phyloP scores from a whole-genome alignment of 2,113 vertebrate genomes.

The Sardina pilchardus region DNA sequence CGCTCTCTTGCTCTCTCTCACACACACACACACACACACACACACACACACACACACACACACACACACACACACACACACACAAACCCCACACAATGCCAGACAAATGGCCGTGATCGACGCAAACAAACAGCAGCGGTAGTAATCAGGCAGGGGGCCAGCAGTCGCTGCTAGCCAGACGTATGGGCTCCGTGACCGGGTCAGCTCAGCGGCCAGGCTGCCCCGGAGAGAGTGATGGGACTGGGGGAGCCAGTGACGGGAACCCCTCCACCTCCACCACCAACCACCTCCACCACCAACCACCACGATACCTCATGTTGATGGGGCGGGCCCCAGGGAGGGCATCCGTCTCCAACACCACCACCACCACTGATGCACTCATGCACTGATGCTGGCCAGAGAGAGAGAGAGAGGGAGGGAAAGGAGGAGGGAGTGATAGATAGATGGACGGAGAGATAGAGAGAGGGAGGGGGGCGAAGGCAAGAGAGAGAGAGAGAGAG shows the following conservation, averaged over 20 bases:
- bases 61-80: constrained; percentile 1
- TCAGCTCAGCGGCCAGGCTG: background rate
- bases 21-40: background rate
- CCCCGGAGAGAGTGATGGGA: constrained; percentile 19
- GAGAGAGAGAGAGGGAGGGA: background rate
- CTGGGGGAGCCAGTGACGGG: constrained; percentile 6
- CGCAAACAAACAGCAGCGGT: background rate
- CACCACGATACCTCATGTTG: constrained; percentile 40
- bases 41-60: background rate
- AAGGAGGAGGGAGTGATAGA: background rate
- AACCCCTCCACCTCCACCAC: background rate
- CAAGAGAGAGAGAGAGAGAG: background rate
- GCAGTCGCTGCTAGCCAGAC: constrained; percentile 18
- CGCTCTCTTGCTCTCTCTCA: background rate
- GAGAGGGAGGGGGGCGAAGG: background rate
- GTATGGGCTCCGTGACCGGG: constrained; percentile 31
- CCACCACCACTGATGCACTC: background rate
- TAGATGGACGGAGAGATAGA: background rate
- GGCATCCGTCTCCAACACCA: constrained; percentile 33
- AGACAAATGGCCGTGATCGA: background rate
- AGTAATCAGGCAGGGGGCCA: constrained; percentile 9
- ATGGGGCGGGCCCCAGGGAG: constrained; percentile 39
- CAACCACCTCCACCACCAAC: background rate
- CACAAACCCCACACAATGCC: background rate
- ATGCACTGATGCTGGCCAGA: constrained; percentile 27